Evolutionary conservation across 1,140 invertebrate genomes (phyloP).

Genomic region (Pogonomyrmex barbatus): DNA sequence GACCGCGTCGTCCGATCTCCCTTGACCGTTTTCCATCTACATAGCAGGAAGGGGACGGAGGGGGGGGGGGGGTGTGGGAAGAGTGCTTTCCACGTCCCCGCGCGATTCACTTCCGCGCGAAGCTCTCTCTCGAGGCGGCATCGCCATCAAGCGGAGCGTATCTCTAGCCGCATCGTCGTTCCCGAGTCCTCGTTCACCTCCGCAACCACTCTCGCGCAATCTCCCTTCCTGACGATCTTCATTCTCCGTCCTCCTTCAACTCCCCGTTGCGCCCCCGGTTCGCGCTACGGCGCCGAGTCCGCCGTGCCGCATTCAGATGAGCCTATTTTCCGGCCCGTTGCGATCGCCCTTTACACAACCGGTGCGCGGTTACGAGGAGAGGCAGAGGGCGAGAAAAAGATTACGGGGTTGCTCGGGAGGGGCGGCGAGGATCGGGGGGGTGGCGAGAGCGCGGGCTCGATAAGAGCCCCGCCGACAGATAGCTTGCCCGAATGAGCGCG

Average conservation of each 20-base stretch:
- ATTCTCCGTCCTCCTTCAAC: conserved; percentile 66
- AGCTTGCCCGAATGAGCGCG: conserved; percentile 53
- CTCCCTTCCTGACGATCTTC: conserved; percentile 59
- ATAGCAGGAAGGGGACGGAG: not conserved
- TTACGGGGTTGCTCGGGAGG: conserved; percentile 26
- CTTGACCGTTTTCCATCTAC: conserved; percentile 62
- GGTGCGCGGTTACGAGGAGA: conserved; percentile 61
- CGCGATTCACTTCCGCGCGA: conserved; percentile 58
- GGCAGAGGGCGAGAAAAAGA: conserved; percentile 54
- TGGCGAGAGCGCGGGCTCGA: conserved; percentile 32
- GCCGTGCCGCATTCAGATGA: conserved; percentile 80
- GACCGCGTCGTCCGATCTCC: conserved; percentile 33
- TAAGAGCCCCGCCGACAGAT: conserved; percentile 52
- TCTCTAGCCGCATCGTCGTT: conserved; percentile 61
- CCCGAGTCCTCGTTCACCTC: conserved; percentile 60
- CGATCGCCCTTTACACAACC: conserved; percentile 74
- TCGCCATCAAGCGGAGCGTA: conserved; percentile 61
- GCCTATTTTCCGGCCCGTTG: conserved; percentile 81
- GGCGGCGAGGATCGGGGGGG: too few species aligned
- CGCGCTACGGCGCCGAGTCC: conserved; percentile 47
- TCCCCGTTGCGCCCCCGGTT: conserved; percentile 47
- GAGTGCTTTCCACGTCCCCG: conserved; percentile 57
- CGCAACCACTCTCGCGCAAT: conserved; percentile 47
- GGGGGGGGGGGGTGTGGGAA: not conserved
- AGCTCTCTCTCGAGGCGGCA: conserved; percentile 53